Evolutionary conservation across 2,113 vertebrate genomes (phyloP).

Genomic region (Aramus guarauna): DNA sequence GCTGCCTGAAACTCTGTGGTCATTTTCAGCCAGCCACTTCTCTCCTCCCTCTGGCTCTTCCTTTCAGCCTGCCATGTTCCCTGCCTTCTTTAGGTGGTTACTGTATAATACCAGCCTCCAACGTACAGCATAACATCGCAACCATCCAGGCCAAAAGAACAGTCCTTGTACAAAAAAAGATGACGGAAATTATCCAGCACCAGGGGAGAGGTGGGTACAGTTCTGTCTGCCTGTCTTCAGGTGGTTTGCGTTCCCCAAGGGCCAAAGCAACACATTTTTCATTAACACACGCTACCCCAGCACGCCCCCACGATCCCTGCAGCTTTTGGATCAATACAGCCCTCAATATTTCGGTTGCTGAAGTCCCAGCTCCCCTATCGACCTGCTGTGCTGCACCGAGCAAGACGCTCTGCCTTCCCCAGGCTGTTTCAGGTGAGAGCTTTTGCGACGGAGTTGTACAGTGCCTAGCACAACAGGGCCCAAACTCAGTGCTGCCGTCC

Average conservation of each 20-base stretch:
- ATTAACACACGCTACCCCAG: fast-evolving
- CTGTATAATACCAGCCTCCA: fast-evolving
- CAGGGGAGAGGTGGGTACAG: fast-evolving
- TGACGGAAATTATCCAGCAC: fast-evolving
- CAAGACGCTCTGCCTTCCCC: fast-evolving
- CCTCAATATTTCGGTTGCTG: not conserved
- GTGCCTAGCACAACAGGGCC: not conserved
- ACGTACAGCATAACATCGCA: fast-evolving
- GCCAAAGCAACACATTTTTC: not conserved
- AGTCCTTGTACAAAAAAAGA: not conserved
- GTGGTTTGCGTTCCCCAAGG: not conserved
- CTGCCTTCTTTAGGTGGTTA: not conserved
- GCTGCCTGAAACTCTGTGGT: not conserved
- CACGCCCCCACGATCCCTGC: not conserved
- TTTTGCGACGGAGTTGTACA: not conserved
- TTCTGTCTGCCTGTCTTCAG: not conserved
- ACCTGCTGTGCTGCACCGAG: fast-evolving
- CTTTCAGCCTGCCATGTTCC: fast-evolving
- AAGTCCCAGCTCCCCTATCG: not conserved
- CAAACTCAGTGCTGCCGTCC: not conserved
- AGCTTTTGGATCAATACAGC: not conserved
- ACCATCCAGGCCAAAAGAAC: not conserved
- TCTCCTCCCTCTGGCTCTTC: not conserved
- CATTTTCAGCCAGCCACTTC: not conserved
- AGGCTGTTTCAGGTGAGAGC: not conserved